A percentile compares a stretch with the other conserved stretches of the same genome.
Evolutionary conservation across 2,113 vertebrate genomes (phyloP).

Genomic region (Edolisoma coerulescens): DNA sequence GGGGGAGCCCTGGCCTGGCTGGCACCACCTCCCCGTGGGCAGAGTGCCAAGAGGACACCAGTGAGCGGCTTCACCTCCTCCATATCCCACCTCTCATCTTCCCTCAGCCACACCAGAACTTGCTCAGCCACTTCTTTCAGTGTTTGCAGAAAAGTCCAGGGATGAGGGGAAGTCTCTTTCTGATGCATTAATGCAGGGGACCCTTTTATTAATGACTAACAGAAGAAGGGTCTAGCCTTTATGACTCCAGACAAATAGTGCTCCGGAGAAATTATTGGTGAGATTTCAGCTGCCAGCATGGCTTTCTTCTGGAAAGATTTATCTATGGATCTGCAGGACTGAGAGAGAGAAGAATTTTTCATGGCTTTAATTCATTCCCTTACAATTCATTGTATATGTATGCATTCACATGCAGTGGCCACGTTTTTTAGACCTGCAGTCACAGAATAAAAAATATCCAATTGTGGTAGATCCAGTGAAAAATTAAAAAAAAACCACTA

Average conservation of each 20-base stretch:
- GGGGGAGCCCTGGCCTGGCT: neutral
- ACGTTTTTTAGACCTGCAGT: neutral
- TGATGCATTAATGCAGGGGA: neutral
- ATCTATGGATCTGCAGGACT: neutral
- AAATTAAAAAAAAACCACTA: neutral
- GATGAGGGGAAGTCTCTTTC: neutral
- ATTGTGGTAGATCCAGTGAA: neutral
- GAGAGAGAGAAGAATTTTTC: neutral
- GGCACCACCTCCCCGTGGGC: fast-evolving
- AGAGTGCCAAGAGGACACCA: fast-evolving
- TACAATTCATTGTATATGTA: neutral
- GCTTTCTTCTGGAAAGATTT: neutral
- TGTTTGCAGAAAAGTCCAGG: neutral
- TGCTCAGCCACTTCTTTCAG: neutral
- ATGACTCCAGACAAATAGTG: neutral
- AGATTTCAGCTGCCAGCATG: neutral
- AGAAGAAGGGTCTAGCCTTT: neutral
- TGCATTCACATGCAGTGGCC: fast-evolving
- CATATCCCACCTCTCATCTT: fast-evolving
- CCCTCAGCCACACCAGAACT: neutral
- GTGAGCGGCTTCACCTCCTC: fast-evolving
- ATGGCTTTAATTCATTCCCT: neutral
- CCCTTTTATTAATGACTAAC: neutral
- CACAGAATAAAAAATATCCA: neutral
- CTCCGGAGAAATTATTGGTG: neutral